Base-by-base conservation (phyloP, 2,888 invertebrate genomes). In the Yponomeuta cagnagella region DNA sequence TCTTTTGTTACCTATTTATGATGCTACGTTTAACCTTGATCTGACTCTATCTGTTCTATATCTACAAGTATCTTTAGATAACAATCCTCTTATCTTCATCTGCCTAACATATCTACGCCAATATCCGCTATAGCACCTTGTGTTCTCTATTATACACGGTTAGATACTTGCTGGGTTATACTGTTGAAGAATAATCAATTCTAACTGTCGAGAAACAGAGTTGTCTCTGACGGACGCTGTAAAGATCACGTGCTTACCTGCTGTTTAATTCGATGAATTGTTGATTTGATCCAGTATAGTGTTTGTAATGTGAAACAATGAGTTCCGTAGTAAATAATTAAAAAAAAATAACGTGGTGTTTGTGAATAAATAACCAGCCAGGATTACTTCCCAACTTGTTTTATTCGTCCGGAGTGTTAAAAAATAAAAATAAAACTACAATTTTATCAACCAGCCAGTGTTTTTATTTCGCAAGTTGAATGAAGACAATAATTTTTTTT, bases 241-340 rank as follows among this genome's bases (percentile, higher is more conserved):
- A 23, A 23, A 30, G 65, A 65, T 65, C 65, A 65, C 30, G 65
- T 65, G 31, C 43, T 43, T 8, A 43, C 43, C 8, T 43, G 6
- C 8, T 2, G 65, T 31, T 6, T 33, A 65, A 65, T 65, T 65
- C 15, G 12, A 30, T 65, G 65, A 65, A 65, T 65, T 65, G 71
- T 72, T 52, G 5, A 12, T 15, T 52, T 52, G 10, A 3, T 15
- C 12, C 52, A 52, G 15, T 15, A 15, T 15, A 52, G 52, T 10
- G 52, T 12, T 43, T 43, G 43, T 43, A 8, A 8, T 43, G 43
- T 43, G 43, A 8, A 8, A 6, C 43, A 43, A 43, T 43, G 43
- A 43, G 43, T 43, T 43, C 43, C 6, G 43, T 5, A 43, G 8
- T 43, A 43, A 43, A 43, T 1, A 8, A 43, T n/a, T 43, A 8